These are phyloP conservation scores for Hydractinia symbiolongicarpus DNA, from an alignment of 30 jellyfish, hydroid and myxozoan species.

Conservation along the genomic window DNA sequence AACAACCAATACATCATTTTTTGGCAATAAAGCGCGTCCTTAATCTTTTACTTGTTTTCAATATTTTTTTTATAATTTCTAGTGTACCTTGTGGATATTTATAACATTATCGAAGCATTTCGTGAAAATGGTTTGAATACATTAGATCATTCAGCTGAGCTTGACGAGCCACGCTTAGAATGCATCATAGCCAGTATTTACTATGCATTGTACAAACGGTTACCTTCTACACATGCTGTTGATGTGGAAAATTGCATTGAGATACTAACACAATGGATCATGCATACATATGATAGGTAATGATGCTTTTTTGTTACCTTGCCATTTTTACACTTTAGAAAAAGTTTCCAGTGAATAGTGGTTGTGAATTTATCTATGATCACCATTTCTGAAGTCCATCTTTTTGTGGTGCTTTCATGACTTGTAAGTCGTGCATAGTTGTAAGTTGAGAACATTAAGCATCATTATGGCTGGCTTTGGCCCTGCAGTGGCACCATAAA, in stretches of 20 bases:
- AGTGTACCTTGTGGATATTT: slow-evolving; percentile 89
- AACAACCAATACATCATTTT: not conserved
- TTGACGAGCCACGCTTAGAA: slow-evolving; percentile 94
- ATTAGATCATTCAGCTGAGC: slow-evolving; percentile 65
- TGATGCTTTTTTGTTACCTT: not conserved
- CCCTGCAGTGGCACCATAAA: too few species aligned
- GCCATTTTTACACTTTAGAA: too few species aligned
- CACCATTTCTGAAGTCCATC: too few species aligned
- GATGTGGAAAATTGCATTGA: slow-evolving; percentile 77
- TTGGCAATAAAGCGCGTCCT: not conserved
- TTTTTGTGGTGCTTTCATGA: too few species aligned
- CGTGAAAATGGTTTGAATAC: slow-evolving; percentile 91
- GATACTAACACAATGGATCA: slow-evolving; percentile 86
- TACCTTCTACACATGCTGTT: slow-evolving; percentile 76
- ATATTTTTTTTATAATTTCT: slow-evolving; percentile 1
- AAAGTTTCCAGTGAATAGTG: too few species aligned
- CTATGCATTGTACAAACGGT: slow-evolving; percentile 73
- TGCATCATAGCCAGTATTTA: slow-evolving; percentile 85
- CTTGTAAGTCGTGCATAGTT: too few species aligned
- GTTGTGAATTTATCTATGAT: too few species aligned
- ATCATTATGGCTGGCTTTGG: too few species aligned
- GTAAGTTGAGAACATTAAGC: too few species aligned
- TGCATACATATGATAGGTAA: slow-evolving; percentile 91
- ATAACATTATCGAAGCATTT: slow-evolving; percentile 91
- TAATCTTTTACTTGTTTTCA: not conserved